Percentiles rank a stretch among this genome's conserved stretches.
These are phyloP conservation scores for Psittacus erithacus DNA, from an alignment of 2,113 vertebrate species.

Conservation along the genomic window DNA sequence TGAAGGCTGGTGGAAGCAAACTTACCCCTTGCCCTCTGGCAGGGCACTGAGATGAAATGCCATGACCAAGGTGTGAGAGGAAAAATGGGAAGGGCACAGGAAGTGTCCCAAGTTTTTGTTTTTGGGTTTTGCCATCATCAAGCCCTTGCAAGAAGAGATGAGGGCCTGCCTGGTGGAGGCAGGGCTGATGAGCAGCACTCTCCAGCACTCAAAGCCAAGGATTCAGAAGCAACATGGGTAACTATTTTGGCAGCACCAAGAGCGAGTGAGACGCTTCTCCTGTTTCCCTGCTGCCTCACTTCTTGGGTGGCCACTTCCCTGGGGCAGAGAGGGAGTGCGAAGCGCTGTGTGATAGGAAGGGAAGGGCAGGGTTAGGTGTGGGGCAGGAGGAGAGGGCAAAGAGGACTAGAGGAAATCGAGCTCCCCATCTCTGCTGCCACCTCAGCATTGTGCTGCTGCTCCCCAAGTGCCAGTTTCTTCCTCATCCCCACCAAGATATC, in stretches of 20 bases:
- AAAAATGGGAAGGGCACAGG: background rate
- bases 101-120: background rate
- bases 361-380: background rate
- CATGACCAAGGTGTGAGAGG: background rate
- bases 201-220: background rate
- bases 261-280: background rate
- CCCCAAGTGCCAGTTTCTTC: background rate
- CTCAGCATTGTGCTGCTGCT: background rate
- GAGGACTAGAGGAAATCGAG: fast-evolving
- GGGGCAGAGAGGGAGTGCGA: background rate
- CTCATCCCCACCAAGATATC: background rate
- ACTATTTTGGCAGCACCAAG: background rate
- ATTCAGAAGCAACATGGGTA: background rate
- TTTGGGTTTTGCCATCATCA: background rate
- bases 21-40: background rate
- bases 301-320: background rate
- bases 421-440: background rate
- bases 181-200: fast-evolving
- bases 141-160: background rate
- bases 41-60: background rate
- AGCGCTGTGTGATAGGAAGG: background rate
- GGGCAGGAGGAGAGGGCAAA: background rate
- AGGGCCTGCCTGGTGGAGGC: background rate
- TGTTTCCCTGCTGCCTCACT: background rate
- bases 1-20: background rate